Conservation (phyloP, 1,140 invertebrate species). For the Megalopta genalis region DNA sequence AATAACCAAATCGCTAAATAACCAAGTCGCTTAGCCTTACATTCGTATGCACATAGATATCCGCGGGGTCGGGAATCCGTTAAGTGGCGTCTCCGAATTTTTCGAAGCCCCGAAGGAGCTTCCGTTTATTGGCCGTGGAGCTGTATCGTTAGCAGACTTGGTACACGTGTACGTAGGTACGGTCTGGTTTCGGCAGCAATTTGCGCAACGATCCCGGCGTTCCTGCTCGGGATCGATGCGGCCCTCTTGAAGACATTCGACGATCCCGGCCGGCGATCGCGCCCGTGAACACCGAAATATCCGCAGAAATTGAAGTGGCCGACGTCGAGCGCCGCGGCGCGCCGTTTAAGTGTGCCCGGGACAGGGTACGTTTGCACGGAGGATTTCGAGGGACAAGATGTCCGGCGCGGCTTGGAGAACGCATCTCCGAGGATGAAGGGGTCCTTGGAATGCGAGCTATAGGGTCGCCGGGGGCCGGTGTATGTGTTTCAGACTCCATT, state of each 20-base stretch:
- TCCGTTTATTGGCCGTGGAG: no score
- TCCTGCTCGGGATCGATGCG: no score
- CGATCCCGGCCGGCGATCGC: background rate
- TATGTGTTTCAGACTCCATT: slow-evolving; percentile 76
- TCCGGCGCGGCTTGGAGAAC: background rate
- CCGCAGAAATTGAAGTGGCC: background rate
- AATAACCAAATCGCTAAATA: no score
- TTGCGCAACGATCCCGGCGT: background rate
- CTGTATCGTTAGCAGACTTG: no score
- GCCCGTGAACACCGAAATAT: background rate
- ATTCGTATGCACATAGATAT: no score
- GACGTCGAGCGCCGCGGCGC: background rate
- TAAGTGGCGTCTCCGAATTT: no score
- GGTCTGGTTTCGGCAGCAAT: background rate
- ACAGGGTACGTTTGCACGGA: background rate
- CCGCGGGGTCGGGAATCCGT: no score
- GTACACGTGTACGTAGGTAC: background rate
- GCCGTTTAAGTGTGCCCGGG: no score
- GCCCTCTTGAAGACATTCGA: no score
- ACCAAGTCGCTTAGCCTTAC: no score
- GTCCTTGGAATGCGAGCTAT: slow-evolving; percentile 23
- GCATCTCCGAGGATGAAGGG: slow-evolving; percentile 21
- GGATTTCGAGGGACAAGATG: slow-evolving; percentile 4
- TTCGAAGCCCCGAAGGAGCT: no score
- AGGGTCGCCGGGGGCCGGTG: slow-evolving; percentile 14